A percentile compares a stretch with the other conserved stretches of the same genome.
Conservation (phyloP, 2,888 invertebrate species). For the Drosophila mulleri region DNA sequence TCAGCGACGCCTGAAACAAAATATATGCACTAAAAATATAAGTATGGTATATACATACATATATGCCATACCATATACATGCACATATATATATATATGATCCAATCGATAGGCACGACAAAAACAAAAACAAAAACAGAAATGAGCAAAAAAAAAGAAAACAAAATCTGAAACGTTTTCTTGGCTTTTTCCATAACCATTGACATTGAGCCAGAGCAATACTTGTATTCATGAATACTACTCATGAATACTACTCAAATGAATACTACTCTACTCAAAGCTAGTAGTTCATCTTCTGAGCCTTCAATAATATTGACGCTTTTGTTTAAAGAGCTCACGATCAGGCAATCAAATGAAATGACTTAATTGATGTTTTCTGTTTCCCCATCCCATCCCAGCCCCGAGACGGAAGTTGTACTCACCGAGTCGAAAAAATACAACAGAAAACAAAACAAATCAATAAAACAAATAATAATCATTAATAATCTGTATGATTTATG, state of each 20-base stretch:
- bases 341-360: constrained; percentile 55
- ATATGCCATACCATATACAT: constrained; percentile 29
- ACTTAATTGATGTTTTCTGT: constrained; percentile 67
- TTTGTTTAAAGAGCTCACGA: constrained; percentile 66
- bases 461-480: constrained; percentile 70
- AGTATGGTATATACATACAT: constrained; percentile 29
- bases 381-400: constrained; percentile 41
- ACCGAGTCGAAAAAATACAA: constrained; percentile 16
- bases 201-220: constrained; percentile 59
- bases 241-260: constrained; percentile 39
- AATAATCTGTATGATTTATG: constrained; percentile 70
- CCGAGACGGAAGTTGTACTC: constrained; percentile 60
- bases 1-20: constrained; percentile 55
- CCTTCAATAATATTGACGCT: constrained; percentile 32
- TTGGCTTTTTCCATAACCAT: constrained; percentile 54
- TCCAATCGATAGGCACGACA: constrained; percentile 62
- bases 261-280: constrained; percentile 25
- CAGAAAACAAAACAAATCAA: constrained; percentile 60
- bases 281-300: constrained; percentile 32
- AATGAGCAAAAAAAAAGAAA: neutral
- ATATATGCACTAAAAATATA: constrained; percentile 57
- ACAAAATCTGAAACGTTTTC: constrained; percentile 35
- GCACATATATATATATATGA: constrained; percentile 14
- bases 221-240: constrained; percentile 41
- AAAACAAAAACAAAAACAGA: constrained; percentile 24